Base-by-base conservation (phyloP, 1,140 invertebrate genomes). In the Papilio aristodemus region DNA sequence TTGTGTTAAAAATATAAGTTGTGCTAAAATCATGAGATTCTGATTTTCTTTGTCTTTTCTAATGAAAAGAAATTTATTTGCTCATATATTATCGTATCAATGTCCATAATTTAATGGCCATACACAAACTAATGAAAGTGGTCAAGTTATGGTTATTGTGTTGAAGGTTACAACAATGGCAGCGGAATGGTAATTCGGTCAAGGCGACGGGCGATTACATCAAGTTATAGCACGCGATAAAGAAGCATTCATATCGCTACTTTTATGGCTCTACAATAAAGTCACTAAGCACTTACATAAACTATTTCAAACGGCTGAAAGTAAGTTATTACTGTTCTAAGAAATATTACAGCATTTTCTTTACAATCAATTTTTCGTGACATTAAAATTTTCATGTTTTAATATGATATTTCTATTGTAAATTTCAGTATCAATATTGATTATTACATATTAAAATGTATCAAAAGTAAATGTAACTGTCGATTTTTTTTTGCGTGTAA, bases 161-260 rank as follows among this genome's bases (percentile, higher is more conserved):
- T 60, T 27, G 54, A 25, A 38, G 27, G 36, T 60, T 19, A 32
- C 13, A 60, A 60, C 58, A 37, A 38, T 60, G 58, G 36, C n/a
- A 37, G 19, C 14, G 32, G 13, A 60, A 38, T 60, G 58, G 59
- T 62, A 62, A 62, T 19, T 62, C 59, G 59, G 27, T 62, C 59
- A 62, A 62, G 59, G 59, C n/a, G 32, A 62, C 27, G 32, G 27
- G 57, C 25, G 10, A 19, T 37, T 62, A 62, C 36, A 17, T 62
- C 59, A 62, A 38, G 59, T 38, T 62, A 62, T 62, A 38, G 36
- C 59, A 62, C 59, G 59, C 59, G 59, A 62, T 62, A 62, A 62
- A 62, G 32, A 62, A 38, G 17, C n/a, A 14, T 62, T 37, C 59
- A 62, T 38, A 62, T 62, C 59, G 59, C 32, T 19, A 36, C 27